Percentiles rank a stretch among this genome's conserved stretches.
Conservation (phyloP, 2,888 invertebrate species). For the Philaethria dido region DNA sequence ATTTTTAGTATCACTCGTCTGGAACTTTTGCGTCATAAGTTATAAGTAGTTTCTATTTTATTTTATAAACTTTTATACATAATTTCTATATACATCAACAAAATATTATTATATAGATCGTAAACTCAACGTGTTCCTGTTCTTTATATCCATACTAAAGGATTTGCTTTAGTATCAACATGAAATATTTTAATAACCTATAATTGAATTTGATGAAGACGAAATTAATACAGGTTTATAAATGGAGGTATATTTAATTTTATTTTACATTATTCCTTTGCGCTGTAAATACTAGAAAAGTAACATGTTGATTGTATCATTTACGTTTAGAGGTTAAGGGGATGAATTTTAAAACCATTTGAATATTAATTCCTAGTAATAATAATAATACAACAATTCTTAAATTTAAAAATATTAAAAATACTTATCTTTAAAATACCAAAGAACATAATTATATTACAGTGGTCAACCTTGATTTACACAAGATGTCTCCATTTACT, state of each 20-base stretch:
- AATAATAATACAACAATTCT: neutral
- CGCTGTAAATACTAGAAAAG: neutral
- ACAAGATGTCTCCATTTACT: constrained; percentile 40
- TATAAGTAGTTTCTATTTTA: neutral
- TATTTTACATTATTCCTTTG: neutral
- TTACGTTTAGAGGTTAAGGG: neutral
- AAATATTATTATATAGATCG: constrained; percentile 6
- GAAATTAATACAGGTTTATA: neutral
- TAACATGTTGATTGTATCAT: neutral
- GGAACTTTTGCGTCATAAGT: neutral
- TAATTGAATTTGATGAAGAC: neutral
- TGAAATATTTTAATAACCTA: constrained; percentile 6
- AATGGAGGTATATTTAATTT: neutral
- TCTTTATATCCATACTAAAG: neutral
- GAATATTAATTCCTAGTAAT: neutral
- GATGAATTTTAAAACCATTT: neutral
- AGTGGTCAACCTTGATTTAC: constrained; percentile 40
- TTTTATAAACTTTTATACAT: constrained; percentile 14
- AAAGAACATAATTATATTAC: constrained; percentile 36
- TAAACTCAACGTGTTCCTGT: constrained; percentile 11
- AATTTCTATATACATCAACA: constrained; percentile 12
- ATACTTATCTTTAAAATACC: neutral
- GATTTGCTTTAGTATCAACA: neutral
- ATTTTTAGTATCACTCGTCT: constrained; percentile 1
- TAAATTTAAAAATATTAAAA: neutral